Evolutionary conservation across 2,113 vertebrate genomes (phyloP).

Genomic region (Rhinoderma darwinii): DNA sequence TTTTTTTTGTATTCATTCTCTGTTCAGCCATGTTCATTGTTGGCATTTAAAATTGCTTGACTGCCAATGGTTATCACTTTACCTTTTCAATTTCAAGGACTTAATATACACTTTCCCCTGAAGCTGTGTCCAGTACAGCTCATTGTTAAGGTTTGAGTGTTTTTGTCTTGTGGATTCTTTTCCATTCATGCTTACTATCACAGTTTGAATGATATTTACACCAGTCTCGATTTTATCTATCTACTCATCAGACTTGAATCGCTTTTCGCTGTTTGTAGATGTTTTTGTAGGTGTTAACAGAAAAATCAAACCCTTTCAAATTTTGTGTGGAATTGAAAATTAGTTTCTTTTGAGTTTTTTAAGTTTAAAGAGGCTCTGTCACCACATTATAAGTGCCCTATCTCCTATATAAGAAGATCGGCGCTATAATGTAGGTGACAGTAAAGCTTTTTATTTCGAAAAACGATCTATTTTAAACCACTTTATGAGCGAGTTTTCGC

Average conservation of each 20-base stretch:
- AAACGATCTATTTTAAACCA: too few relatives aligned
- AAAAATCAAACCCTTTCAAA: slow-evolving; percentile 62
- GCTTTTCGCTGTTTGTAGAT: slow-evolving; percentile 66
- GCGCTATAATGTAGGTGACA: too few relatives aligned
- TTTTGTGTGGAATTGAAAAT: slow-evolving; percentile 29
- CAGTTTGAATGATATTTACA: slow-evolving; percentile 63
- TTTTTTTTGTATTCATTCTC: slow-evolving; percentile 28
- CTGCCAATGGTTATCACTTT: slow-evolving; percentile 51
- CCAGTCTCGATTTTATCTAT: slow-evolving; percentile 65
- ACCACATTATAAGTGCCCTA: too few relatives aligned
- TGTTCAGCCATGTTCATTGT: slow-evolving; percentile 60
- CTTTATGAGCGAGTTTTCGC: too few relatives aligned
- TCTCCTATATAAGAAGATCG: too few relatives aligned
- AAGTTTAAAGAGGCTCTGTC: too few relatives aligned
- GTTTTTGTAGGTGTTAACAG: slow-evolving; percentile 64
- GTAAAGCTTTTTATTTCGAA: too few relatives aligned
- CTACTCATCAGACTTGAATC: slow-evolving; percentile 63
- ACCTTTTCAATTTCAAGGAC: slow-evolving; percentile 57
- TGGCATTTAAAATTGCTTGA: slow-evolving; percentile 40
- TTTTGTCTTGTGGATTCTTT: slow-evolving; percentile 65
- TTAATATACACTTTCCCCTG: slow-evolving; percentile 42
- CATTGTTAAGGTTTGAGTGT: slow-evolving; percentile 61
- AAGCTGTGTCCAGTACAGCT: slow-evolving; percentile 55
- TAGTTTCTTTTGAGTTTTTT: background rate
- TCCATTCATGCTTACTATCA: slow-evolving; percentile 64